Evolutionary conservation across 2,888 invertebrate species (phyloP), one percentile per base, ranked within the genome.

Genomic region (Habroteleia sp.): DNA sequence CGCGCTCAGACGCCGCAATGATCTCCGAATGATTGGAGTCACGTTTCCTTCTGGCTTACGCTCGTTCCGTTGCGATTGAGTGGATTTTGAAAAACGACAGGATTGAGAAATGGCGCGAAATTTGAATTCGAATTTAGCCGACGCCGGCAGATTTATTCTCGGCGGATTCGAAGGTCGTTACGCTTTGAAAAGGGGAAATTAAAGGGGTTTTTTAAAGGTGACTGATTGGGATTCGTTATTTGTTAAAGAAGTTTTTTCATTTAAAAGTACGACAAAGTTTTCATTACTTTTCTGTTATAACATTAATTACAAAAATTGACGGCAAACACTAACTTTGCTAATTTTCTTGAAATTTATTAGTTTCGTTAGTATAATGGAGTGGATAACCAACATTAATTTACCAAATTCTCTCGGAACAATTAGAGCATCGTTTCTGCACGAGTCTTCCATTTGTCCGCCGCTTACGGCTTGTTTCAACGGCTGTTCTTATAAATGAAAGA

Each of bases 321-420:
- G 16, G 41, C 31, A 10, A 35, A 23, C 29, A 6, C 14, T 46
- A 17, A 42, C 5, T 63, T 41, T 35, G 33, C 31, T 63, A 16
- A 50, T 31, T 41, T 50, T 14, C 63, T 5, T 25, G 3, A 42
- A 27, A 63, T 42, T 52, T 63, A 52, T 50, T 63, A 63, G 50
- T 50, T 63, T 23, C 50, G 63, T 52, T 52, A 42, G 52, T 33
- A 42, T 52, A 63, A 63, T 63, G 41, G 63, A 8, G 11, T 10
- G 41, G 35, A 39, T 48, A 50, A 41, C 41, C 62, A 48, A 62
- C 62, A 50, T 41, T 39, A 50, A 50, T 50, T 62, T n/a, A 3
- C 62, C 50, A 16, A 62, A 62, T 62, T 62, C 31, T 41, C 62
- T 14, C 23, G 5, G 14, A 46, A 62, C 50, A 62, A 62, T 62